phyloP scores from a whole-genome alignment of 1,140 invertebrate genomes.

The Hyles vespertilio region DNA sequence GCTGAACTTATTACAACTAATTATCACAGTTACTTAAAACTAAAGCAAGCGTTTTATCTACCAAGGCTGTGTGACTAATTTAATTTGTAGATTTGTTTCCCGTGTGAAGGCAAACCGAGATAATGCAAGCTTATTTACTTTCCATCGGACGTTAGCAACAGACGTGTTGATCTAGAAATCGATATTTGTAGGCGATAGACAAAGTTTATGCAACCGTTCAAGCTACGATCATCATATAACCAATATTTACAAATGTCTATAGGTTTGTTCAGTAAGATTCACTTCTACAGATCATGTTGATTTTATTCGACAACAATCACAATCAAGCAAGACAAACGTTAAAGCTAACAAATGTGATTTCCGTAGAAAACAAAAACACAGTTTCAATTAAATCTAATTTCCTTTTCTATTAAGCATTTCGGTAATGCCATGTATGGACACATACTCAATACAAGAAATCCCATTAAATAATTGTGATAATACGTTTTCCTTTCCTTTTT shows the following conservation, averaged over 20 bases:
- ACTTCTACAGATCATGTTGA: too few relatives aligned
- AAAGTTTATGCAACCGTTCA: slow-evolving; percentile 13
- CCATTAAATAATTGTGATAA: neutral
- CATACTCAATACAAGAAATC: slow-evolving; percentile 5
- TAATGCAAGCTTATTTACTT: slow-evolving; percentile 16
- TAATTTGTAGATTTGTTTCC: slow-evolving; percentile 15
- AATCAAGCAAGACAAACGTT: too few relatives aligned
- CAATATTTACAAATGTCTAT: too few relatives aligned
- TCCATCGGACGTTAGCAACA: slow-evolving; percentile 21
- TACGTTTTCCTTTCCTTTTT: neutral
- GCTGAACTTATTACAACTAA: too few relatives aligned
- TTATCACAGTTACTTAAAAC: neutral
- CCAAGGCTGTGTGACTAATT: slow-evolving; percentile 2
- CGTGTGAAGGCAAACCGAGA: slow-evolving; percentile 10
- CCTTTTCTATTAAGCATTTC: neutral
- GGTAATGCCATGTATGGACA: neutral
- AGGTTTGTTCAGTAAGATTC: too few relatives aligned
- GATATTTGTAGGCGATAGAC: slow-evolving; percentile 12
- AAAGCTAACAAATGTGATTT: too few relatives aligned
- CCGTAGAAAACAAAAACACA: too few relatives aligned
- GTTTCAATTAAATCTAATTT: neutral
- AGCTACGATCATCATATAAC: neutral
- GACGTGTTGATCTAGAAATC: slow-evolving; percentile 1
- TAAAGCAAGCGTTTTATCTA: slow-evolving; percentile 11
- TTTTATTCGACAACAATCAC: too few relatives aligned